Evolutionary conservation across 2,113 vertebrate genomes (phyloP).

Genomic region (Clinocottus analis): DNA sequence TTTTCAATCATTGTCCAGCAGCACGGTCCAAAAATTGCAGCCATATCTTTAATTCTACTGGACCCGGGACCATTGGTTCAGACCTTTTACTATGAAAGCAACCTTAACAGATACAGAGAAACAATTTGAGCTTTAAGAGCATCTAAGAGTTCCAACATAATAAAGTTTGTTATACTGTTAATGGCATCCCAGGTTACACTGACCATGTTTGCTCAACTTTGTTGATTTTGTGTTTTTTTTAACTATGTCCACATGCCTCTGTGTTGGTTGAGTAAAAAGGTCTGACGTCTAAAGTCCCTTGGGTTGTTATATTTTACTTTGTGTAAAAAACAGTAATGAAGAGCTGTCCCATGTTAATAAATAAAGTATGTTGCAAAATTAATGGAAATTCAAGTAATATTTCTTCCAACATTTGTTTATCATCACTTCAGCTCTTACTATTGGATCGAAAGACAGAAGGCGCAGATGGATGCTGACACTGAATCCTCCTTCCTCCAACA

Average conservation of each 20-base stretch:
- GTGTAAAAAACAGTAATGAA: background rate
- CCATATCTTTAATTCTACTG: background rate
- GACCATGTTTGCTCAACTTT: background rate
- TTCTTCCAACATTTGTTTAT: background rate
- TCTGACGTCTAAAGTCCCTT: background rate
- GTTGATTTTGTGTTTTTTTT: background rate
- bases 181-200: background rate
- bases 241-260: background rate
- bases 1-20: too few relatives aligned
- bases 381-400: background rate
- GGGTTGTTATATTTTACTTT: background rate
- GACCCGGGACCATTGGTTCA: background rate
- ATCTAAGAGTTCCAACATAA: too few relatives aligned
- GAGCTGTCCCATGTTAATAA: background rate
- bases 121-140: background rate
- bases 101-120: background rate
- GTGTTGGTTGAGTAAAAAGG: background rate
- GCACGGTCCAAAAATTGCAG: too few relatives aligned
- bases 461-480: conserved; percentile 17
- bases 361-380: background rate
- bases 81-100: background rate
- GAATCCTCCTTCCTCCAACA: conserved; percentile 14
- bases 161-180: background rate
- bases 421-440: background rate
- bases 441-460: background rate